These are phyloP conservation scores for Syngnathus typhle DNA, from an alignment of 2,113 vertebrate genomes.

Conservation along the genomic window DNA sequence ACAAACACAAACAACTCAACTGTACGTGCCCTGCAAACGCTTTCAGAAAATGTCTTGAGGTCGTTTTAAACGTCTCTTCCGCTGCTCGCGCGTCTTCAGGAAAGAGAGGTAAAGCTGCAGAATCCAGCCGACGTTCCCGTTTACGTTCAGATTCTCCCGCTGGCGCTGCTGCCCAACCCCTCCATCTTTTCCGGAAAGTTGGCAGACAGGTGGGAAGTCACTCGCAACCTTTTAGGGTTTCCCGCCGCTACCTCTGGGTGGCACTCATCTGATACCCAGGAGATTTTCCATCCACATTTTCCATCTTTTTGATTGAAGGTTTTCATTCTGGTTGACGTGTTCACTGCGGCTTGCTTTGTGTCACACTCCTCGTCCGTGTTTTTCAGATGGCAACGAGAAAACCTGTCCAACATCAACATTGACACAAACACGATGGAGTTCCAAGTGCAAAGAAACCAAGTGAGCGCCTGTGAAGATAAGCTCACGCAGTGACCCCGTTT, in stretches of 20 bases:
- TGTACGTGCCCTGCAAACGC: conserved; percentile 74
- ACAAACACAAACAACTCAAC: conserved; percentile 94
- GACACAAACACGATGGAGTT: conserved; percentile 88
- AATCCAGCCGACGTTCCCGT: conserved; percentile 89
- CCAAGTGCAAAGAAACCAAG: conserved; percentile 85
- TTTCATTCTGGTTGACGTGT: too few relatives aligned
- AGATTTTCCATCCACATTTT: too few relatives aligned
- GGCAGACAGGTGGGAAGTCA: conserved; percentile 75
- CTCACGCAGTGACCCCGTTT: conserved; percentile 24
- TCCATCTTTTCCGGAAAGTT: conserved; percentile 82
- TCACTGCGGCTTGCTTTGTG: too few relatives aligned
- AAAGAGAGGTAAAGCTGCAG: conserved; percentile 86
- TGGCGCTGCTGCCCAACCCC: conserved; percentile 86
- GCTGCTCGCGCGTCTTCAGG: conserved; percentile 64
- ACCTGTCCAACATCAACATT: conserved; percentile 76
- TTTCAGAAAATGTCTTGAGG: not conserved
- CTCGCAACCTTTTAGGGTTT: not conserved
- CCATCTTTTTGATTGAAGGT: too few relatives aligned
- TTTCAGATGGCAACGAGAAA: conserved; percentile 83
- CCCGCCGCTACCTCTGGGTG: too few relatives aligned
- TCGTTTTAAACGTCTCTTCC: not conserved
- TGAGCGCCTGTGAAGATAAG: conserved; percentile 64
- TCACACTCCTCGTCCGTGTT: not conserved
- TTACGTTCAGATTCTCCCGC: conserved; percentile 84
- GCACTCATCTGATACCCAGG: too few relatives aligned